phyloP scores from a whole-genome alignment of 1,140 invertebrate genomes.

The Drosophila saltans region DNA sequence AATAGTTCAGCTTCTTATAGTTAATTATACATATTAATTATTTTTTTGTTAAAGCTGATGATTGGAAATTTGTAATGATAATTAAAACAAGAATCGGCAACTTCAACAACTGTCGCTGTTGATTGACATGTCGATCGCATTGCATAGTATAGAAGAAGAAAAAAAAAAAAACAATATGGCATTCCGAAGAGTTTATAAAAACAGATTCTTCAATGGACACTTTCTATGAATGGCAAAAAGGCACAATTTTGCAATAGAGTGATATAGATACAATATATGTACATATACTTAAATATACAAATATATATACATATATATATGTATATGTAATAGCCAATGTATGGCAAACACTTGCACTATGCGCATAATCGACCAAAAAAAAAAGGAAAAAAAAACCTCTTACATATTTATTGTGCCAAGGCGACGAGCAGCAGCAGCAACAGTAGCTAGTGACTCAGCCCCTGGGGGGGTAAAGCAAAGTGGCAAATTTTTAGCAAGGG shows the following conservation, averaged over 20 bases:
- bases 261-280: conserved; percentile 25
- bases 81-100: conserved; percentile 11
- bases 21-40: neutral
- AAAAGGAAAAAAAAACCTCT: conserved; percentile 36
- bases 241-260: conserved; percentile 32
- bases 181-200: neutral
- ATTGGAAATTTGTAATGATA: neutral
- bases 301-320: conserved; percentile 24
- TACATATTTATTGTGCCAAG: conserved; percentile 75
- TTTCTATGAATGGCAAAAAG: conserved; percentile 67
- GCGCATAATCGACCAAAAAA: conserved; percentile 56
- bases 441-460: conserved; percentile 13
- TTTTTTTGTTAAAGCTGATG: neutral
- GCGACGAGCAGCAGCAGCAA: conserved; percentile 37
- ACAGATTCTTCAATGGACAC: conserved; percentile 43
- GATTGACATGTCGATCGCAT: conserved; percentile 6
- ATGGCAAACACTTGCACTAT: conserved; percentile 71
- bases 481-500: conserved; percentile 9
- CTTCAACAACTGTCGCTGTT: conserved; percentile 1
- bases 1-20: no score
- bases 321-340: conserved; percentile 30
- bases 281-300: neutral
- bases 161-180: neutral
- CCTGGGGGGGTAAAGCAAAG: conserved; percentile 11
- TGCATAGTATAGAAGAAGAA: no score